Evolutionary conservation across 37 sponge, comb jelly and placozoan species (phyloP).

Genomic region (Cladorhizidae sp.): DNA sequence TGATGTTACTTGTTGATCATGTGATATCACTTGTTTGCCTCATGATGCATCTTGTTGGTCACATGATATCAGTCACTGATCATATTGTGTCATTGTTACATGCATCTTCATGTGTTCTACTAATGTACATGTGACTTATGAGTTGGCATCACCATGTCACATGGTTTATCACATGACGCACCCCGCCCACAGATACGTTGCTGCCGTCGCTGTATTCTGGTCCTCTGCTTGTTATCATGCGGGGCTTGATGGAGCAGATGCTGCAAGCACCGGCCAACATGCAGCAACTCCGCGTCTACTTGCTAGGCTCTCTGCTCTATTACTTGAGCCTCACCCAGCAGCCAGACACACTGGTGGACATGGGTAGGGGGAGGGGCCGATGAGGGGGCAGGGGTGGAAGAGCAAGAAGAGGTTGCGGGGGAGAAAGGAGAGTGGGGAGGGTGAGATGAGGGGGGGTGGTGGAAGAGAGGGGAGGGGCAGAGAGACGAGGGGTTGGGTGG

Average conservation of each 20-base stretch:
- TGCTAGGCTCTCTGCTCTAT: conserved; percentile 84
- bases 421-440: not conserved
- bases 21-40: no score
- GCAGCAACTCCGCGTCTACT: conserved; percentile 56
- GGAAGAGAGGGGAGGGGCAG: no score
- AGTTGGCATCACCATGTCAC: not conserved
- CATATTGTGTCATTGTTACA: no score
- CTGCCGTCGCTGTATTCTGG: conserved; percentile 36
- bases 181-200: conserved; percentile 19
- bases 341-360: not conserved
- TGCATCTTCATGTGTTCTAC: no score
- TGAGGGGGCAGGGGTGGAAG: not conserved
- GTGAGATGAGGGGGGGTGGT: not conserved
- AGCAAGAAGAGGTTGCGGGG: no score
- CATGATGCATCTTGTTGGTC: no score
- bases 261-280: conserved; percentile 30
- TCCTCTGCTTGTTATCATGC: conserved; percentile 65
- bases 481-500: no score
- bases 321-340: conserved; percentile 71
- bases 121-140: no score
- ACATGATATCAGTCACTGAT: no score
- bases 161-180: not conserved
- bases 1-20: no score
- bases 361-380: not conserved
- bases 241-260: conserved; percentile 49